A percentile compares a stretch with the other conserved stretches of the same genome.
These are phyloP conservation scores for Apotomis betuletana DNA, from an alignment of 2,888 invertebrate species.

Conservation along the genomic window DNA sequence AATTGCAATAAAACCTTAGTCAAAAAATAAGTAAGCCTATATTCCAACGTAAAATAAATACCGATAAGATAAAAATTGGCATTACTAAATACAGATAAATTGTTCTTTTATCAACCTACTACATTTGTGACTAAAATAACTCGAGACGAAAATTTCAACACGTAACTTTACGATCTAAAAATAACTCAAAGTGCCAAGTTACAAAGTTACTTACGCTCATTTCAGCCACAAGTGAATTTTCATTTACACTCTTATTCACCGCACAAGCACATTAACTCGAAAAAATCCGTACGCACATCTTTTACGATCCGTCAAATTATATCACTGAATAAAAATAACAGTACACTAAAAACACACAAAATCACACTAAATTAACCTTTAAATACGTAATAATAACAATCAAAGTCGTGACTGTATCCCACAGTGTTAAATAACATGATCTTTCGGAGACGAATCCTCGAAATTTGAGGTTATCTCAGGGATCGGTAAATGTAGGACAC, in stretches of 20 bases:
- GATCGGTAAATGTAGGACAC: slow-evolving; percentile 77
- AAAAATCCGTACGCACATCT: slow-evolving; percentile 46
- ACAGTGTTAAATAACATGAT: slow-evolving; percentile 54
- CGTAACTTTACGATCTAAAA: slow-evolving; percentile 21
- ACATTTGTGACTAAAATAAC: neutral
- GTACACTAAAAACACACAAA: neutral
- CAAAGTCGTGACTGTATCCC: slow-evolving; percentile 48
- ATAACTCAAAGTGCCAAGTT: slow-evolving; percentile 6
- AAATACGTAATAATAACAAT: slow-evolving; percentile 44
- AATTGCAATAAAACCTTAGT: too few relatives aligned
- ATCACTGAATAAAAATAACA: slow-evolving; percentile 16
- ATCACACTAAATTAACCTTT: slow-evolving; percentile 42
- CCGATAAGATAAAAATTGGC: neutral
- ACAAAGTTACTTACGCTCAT: slow-evolving; percentile 70
- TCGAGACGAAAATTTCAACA: neutral
- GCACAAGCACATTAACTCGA: slow-evolving; percentile 33
- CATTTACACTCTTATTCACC: slow-evolving; percentile 25
- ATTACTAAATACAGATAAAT: neutral
- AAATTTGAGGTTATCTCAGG: slow-evolving; percentile 79
- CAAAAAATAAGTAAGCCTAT: neutral
- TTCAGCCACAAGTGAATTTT: slow-evolving; percentile 47
- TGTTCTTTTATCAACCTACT: neutral
- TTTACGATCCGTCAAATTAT: slow-evolving; percentile 25
- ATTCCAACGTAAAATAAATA: neutral
- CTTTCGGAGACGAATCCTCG: slow-evolving; percentile 61